These are phyloP conservation scores for Sylvietta virens DNA, from an alignment of 2,113 vertebrate genomes.

Conservation along the genomic window DNA sequence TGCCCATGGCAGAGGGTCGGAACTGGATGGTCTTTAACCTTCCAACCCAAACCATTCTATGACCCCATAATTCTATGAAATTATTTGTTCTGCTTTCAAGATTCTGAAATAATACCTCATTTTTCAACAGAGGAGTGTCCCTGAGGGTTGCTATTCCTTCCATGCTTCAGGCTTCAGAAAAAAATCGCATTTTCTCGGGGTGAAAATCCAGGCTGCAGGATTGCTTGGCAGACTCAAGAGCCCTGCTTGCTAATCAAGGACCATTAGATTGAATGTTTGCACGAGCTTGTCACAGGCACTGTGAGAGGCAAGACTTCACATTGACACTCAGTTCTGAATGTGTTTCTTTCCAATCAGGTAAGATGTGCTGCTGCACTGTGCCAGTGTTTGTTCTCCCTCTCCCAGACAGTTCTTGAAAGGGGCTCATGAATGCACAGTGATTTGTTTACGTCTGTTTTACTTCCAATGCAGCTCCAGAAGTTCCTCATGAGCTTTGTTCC, in stretches of 20 bases:
- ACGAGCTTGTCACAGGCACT: neutral
- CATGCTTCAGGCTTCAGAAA: neutral
- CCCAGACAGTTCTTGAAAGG: neutral
- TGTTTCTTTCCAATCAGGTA: neutral
- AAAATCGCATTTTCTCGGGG: rapidly evolving
- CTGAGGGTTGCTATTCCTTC: neutral
- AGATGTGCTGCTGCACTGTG: neutral
- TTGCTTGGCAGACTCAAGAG: neutral
- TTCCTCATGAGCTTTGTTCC: neutral
- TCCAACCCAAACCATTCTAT: neutral
- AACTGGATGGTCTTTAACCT: rapidly evolving
- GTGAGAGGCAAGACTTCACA: neutral
- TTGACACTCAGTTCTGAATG: neutral
- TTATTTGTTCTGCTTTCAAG: neutral
- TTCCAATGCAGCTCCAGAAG: neutral
- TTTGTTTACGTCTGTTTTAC: slow-evolving; percentile 12
- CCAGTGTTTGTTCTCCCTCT: neutral
- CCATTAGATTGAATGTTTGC: neutral
- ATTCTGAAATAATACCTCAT: neutral
- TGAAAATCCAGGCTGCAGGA: neutral
- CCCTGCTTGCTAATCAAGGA: neutral
- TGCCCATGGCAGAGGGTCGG: neutral
- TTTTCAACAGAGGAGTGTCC: neutral
- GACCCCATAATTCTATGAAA: neutral
- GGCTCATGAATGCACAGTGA: neutral